These are phyloP conservation scores for Pao palembangensis DNA, from an alignment of 2,113 vertebrate genomes.

Conservation along the genomic window DNA sequence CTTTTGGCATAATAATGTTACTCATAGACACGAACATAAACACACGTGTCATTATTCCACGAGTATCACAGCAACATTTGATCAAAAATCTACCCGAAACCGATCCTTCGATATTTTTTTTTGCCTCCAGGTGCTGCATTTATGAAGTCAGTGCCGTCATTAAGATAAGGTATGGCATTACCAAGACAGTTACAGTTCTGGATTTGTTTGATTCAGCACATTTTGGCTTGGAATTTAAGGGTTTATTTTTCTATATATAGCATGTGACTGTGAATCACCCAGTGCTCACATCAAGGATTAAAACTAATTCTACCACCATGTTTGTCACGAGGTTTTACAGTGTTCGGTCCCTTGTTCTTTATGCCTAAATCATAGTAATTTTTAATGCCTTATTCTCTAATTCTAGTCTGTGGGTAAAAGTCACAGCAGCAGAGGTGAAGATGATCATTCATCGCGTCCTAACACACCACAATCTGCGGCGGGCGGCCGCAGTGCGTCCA, in stretches of 20 bases:
- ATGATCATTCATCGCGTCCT: conserved; percentile 76
- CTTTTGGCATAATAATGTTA: not conserved
- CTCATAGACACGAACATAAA: too few relatives aligned
- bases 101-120: not conserved
- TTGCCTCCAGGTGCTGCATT: conserved; percentile 9
- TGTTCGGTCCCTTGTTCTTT: too few relatives aligned
- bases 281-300: too few relatives aligned
- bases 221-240: not conserved
- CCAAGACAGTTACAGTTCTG: not conserved
- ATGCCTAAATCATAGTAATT: too few relatives aligned
- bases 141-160: not conserved
- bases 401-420: conserved; percentile 27
- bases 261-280: too few relatives aligned
- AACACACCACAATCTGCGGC: conserved; percentile 59
- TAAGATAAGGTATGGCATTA: conserved; percentile 10
- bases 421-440: conserved; percentile 21
- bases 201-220: not conserved
- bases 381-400: not conserved
- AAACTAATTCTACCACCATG: too few relatives aligned
- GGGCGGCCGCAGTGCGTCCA: conserved; percentile 55
- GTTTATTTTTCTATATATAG: too few relatives aligned
- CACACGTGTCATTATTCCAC: too few relatives aligned
- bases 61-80: not conserved
- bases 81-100: not conserved
- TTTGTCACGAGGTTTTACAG: too few relatives aligned